Evolutionary conservation across 2,797 vertebrate genomes (phyloP).

Genomic region (Stomatorhinus walkeri): DNA sequence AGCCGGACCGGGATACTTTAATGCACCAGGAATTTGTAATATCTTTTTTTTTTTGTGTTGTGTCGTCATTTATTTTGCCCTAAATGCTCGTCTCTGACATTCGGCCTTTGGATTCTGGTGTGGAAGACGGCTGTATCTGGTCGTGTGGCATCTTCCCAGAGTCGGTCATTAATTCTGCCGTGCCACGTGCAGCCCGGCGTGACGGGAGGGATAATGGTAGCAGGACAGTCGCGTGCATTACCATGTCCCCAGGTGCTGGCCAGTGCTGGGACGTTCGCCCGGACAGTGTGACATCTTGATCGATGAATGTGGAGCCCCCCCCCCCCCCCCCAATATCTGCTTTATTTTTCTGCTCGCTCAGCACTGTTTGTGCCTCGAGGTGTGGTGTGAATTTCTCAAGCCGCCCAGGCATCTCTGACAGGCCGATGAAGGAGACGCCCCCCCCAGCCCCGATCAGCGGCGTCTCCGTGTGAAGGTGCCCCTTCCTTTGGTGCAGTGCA

Average conservation of each 20-base stretch:
- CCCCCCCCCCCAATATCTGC: neutral
- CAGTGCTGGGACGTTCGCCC: conserved; percentile 11
- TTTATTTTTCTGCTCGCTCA: conserved; percentile 35
- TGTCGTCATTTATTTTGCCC: neutral
- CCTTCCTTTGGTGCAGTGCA: neutral
- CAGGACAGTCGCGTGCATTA: neutral
- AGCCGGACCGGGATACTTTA: neutral
- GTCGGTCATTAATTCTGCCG: neutral
- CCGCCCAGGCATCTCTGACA: neutral
- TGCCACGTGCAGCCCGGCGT: neutral
- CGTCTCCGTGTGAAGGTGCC: neutral
- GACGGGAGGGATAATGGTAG: neutral
- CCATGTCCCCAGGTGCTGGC: conserved; percentile 1
- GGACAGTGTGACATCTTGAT: conserved; percentile 46
- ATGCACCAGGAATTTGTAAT: neutral
- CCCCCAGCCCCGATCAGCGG: neutral
- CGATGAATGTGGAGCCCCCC: conserved; percentile 33
- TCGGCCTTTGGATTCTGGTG: neutral
- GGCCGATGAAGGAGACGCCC: neutral
- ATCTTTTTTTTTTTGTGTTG: neutral
- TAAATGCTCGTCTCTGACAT: neutral
- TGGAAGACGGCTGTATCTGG: neutral
- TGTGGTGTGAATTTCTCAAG: conserved; percentile 4
- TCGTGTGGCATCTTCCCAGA: neutral
- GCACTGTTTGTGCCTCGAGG: conserved; percentile 8